Evolutionary conservation across 1,140 invertebrate species (phyloP).

Genomic region (Drepana arcuata): DNA sequence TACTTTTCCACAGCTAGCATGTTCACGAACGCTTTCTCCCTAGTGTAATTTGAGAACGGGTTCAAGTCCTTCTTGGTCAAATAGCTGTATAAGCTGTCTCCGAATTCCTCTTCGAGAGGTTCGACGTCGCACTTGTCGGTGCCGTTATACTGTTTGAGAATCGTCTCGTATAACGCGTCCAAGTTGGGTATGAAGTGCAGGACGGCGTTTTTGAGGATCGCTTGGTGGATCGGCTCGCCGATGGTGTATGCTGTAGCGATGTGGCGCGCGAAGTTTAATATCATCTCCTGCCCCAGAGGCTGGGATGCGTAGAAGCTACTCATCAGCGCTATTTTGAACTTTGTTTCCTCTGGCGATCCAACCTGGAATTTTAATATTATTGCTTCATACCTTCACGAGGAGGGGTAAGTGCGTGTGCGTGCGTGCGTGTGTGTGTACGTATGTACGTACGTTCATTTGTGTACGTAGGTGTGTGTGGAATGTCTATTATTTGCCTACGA

Average conservation of each 20-base stretch:
- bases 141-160: conserved; percentile 44
- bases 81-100: conserved; percentile 71
- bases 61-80: conserved; percentile 44
- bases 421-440: too few species aligned
- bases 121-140: conserved; percentile 59
- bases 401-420: too few species aligned
- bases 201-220: conserved; percentile 80
- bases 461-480: too few species aligned
- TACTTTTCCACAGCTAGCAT: conserved; percentile 73
- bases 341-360: conserved; percentile 81
- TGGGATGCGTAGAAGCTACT: conserved; percentile 89
- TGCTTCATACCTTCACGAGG: too few species aligned
- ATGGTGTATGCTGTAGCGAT: conserved; percentile 79
- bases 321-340: conserved; percentile 86
- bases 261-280: conserved; percentile 87
- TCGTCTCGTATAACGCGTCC: conserved; percentile 72
- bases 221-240: conserved; percentile 75
- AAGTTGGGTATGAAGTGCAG: conserved; percentile 86
- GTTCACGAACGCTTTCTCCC: conserved; percentile 74
- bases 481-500: too few species aligned
- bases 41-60: conserved; percentile 44
- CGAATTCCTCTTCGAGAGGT: conserved; percentile 70
- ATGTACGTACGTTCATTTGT: too few species aligned
- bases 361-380: too few species aligned
- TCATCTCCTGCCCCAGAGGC: conserved; percentile 87